Evolutionary conservation across 2,113 vertebrate species (phyloP).

Genomic region (Semicossyphus pulcher): DNA sequence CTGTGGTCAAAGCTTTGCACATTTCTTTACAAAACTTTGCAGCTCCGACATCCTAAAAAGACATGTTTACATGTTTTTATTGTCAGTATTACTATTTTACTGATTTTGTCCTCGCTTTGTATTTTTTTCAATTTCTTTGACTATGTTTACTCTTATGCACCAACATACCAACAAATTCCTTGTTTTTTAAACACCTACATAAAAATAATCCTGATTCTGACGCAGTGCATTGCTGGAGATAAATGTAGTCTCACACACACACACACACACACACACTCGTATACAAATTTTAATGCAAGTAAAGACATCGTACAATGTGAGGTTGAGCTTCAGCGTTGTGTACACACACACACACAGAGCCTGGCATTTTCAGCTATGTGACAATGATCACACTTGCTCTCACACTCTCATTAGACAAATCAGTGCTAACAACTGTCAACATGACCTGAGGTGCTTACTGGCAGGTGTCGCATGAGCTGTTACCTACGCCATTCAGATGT

Average conservation of each 20-base stretch:
- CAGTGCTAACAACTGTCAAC: conserved; percentile 53
- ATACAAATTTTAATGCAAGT: no score
- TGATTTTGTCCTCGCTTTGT: no score
- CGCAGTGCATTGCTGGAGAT: background rate
- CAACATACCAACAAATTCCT: background rate
- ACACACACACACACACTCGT: no score
- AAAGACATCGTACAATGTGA: background rate
- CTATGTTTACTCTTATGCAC: background rate
- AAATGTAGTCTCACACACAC: background rate
- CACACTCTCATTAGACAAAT: conserved; percentile 61
- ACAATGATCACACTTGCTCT: conserved; percentile 32
- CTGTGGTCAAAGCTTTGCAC: background rate
- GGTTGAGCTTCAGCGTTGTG: background rate
- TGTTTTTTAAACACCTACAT: background rate
- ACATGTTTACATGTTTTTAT: background rate
- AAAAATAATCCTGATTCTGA: background rate
- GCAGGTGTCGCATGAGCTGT: conserved; percentile 66
- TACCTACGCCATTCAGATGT: conserved; percentile 30
- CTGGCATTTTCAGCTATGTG: conserved; percentile 4
- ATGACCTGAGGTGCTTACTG: conserved; percentile 55
- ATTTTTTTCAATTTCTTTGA: no score
- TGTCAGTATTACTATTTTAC: background rate
- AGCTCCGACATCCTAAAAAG: background rate
- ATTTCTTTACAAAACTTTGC: background rate
- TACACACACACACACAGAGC: background rate